Evolutionary conservation across 2,797 vertebrate genomes (phyloP).

Genomic region (Sebastes taczanowskii): DNA sequence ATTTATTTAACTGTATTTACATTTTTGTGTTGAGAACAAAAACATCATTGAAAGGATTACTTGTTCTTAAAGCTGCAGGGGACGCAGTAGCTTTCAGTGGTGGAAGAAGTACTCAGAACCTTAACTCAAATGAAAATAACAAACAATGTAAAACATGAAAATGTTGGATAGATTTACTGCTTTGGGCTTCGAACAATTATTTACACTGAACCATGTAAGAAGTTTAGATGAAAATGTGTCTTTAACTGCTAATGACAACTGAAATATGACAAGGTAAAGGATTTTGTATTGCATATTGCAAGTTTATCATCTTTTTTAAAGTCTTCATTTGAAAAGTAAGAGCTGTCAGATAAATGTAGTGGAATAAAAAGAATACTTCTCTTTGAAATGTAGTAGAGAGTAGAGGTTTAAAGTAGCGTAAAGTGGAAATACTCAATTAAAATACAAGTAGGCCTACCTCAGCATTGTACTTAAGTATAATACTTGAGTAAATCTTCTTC

Average conservation of each 20-base stretch:
- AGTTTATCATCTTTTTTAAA: not conserved
- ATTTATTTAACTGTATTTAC: constrained; percentile 20
- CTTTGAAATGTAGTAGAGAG: not conserved
- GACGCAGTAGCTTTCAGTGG: not conserved
- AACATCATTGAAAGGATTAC: not conserved
- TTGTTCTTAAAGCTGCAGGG: not conserved
- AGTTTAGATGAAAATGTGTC: not conserved
- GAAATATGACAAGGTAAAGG: not conserved
- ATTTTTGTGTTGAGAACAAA: constrained; percentile 36
- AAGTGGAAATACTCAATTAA: not conserved
- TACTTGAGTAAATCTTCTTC: not conserved
- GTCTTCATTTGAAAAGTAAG: not conserved
- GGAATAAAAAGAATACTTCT: not conserved
- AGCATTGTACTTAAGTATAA: not conserved
- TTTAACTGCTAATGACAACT: not conserved
- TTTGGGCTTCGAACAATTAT: not conserved
- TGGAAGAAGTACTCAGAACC: not conserved
- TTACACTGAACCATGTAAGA: not conserved
- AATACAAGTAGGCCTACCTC: not conserved
- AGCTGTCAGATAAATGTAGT: not conserved
- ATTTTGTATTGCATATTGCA: not conserved
- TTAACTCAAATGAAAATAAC: not conserved
- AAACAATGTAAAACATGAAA: not conserved
- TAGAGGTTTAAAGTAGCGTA: not conserved
- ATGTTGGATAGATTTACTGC: not conserved